Evolutionary conservation across 1,140 invertebrate species (phyloP), one percentile per base, ranked within the genome.

Genomic region (Tribolium castaneum): DNA sequence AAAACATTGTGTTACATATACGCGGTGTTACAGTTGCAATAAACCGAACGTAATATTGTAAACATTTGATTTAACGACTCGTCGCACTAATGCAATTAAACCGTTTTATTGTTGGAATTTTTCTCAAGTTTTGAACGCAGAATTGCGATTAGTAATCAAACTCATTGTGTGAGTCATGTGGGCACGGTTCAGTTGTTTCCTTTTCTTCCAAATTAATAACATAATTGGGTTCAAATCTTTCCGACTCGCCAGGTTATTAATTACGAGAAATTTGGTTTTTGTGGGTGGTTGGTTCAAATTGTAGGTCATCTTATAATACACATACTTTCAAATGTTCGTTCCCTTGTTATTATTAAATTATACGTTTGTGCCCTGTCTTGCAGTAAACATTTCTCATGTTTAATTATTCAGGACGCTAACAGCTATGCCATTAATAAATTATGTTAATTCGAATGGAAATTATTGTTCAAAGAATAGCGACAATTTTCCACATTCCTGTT

Each of bases 51-150:
- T 66, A 66, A 66, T 66, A 62, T 35, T 66, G 59, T 66, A 66
- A 66, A 66, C 59, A 66, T 66, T 66, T 66, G 9, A 62, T 62
- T 62, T 62, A 62, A 62, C 56, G 56, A 66, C 59, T 34, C 59
- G 59, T n/a, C 59, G 59, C 59, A 25, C 22, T 39, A 39, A 66
- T 66, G 25, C 59, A 66, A 66, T 66, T 66, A 66, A 66, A 66
- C 30, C 19, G 30, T 34, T 66, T 66, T 66, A 66, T 66, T 35
- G 6, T 5, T 35, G 59, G 59, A 66, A 66, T 13, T 66, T 66
- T 66, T 66, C 25, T 12, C 13, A 12, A 34, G 6, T 35, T 30
- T 6, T 30, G 25, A 30, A 30, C 16, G 6, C 25, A 45, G n/a
- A 45, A 45, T 45, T 10, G 39, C 12, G 30, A 62, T 62, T 34